phyloP scores from a whole-genome alignment of 2,113 vertebrate species.

The Oostethus manadensis region DNA sequence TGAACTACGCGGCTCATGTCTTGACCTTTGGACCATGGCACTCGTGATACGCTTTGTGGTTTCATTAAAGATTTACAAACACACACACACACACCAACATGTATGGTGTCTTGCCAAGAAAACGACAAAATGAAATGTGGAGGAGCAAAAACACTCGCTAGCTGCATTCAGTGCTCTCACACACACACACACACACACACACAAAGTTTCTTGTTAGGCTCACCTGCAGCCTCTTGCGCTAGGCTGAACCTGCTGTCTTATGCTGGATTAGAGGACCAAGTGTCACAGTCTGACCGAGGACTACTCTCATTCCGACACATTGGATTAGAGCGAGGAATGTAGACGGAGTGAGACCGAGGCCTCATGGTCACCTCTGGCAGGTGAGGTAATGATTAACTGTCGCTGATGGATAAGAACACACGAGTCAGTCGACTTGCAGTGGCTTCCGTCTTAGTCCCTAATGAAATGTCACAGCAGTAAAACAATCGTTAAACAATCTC shows the following conservation, averaged over 20 bases:
- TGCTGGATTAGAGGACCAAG: constrained; percentile 36
- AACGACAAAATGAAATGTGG: not conserved
- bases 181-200: constrained; percentile 4
- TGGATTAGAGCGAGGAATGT: constrained; percentile 9
- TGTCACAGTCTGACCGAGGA: constrained; percentile 17
- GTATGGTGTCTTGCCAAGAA: not conserved
- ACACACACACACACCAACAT: not conserved
- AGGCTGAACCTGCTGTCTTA: constrained; percentile 20
- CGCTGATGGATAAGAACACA: constrained; percentile 3
- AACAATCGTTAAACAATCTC: too few species aligned
- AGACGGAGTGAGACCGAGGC: constrained; percentile 28
- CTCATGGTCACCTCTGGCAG: constrained; percentile 37
- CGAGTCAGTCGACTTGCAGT: too few species aligned
- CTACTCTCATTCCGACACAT: constrained; percentile 30
- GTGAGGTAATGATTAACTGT: constrained; percentile 54
- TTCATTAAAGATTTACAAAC: not conserved
- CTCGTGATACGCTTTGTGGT: not conserved
- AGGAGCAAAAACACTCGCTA: not conserved
- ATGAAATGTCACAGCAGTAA: too few species aligned
- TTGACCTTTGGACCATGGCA: constrained; percentile 22
- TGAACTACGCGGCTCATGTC: too few species aligned
- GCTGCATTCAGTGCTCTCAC: constrained; percentile 7
- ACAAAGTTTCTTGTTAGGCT: constrained; percentile 16
- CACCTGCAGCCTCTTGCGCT: constrained; percentile 35
- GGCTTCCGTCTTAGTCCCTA: too few species aligned